Evolutionary conservation across 2,888 invertebrate genomes (phyloP).

Genomic region (Lasius fuliginosus): DNA sequence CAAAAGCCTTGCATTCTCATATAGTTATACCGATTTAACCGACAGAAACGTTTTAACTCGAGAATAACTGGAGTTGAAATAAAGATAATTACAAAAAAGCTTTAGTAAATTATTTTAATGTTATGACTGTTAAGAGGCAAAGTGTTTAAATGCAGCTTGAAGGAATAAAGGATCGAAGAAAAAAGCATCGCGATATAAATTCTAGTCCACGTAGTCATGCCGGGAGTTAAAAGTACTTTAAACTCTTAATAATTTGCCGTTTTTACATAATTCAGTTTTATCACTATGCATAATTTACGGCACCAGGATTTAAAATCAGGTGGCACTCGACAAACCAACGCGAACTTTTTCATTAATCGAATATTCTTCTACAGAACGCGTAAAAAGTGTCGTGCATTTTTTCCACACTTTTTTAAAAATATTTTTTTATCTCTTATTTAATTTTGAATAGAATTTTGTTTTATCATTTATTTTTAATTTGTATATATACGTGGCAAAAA

Average conservation of each 20-base stretch:
- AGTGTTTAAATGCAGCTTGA: slow-evolving; percentile 10
- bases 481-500: not conserved
- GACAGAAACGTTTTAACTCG: not conserved
- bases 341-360: not conserved
- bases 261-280: slow-evolving; percentile 23
- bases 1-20: not conserved
- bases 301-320: not conserved
- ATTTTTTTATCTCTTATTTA: not conserved
- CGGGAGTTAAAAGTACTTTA: not conserved
- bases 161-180: not conserved
- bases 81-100: slow-evolving; percentile 1
- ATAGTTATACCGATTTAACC: not conserved
- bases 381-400: not conserved
- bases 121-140: not conserved
- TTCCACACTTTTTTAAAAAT: not conserved
- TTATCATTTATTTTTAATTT: slow-evolving; percentile 8
- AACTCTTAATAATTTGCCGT: not conserved
- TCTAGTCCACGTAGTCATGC: not conserved
- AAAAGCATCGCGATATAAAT: not conserved
- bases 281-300: not conserved
- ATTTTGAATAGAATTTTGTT: not conserved
- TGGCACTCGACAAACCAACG: not conserved
- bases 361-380: not conserved
- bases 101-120: slow-evolving; percentile 13
- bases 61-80: slow-evolving; percentile 12